Conservation (phyloP, 2,888 invertebrate species). For the Drosophila eohydei region DNA sequence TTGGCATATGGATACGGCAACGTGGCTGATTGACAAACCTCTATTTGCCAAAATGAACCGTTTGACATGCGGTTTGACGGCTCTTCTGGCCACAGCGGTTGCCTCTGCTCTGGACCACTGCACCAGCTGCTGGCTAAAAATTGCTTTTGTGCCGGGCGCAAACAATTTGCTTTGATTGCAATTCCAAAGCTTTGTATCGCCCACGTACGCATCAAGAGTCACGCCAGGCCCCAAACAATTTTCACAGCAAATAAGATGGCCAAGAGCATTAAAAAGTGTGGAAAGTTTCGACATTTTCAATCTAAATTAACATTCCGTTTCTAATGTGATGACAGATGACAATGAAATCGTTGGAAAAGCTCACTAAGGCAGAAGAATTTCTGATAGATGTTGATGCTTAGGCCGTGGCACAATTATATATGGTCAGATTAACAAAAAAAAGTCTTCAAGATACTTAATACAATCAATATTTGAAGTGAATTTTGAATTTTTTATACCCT, state of each 20-base stretch:
- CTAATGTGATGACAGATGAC: not conserved
- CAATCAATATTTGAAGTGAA: too few species aligned
- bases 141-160: constrained; percentile 28
- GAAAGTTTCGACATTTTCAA: not conserved
- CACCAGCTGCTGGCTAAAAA: constrained; percentile 21
- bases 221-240: not conserved
- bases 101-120: not conserved
- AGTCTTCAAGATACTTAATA: too few species aligned
- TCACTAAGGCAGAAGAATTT: too few species aligned
- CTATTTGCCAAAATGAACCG: constrained; percentile 75
- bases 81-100: constrained; percentile 18
- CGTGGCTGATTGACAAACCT: constrained; percentile 74
- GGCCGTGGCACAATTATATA: too few species aligned
- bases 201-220: not conserved
- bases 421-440: too few species aligned
- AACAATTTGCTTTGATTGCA: constrained; percentile 36
- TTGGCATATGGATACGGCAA: constrained; percentile 34
- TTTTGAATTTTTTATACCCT: too few species aligned
- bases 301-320: not conserved
- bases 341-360: not conserved
- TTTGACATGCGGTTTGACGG: constrained; percentile 61
- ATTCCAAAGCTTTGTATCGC: constrained; percentile 31
- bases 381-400: too few species aligned
- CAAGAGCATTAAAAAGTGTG: not conserved
- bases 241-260: not conserved